Conservation (phyloP, 2,113 vertebrate species). For the Myiozetetes cayanensis region DNA sequence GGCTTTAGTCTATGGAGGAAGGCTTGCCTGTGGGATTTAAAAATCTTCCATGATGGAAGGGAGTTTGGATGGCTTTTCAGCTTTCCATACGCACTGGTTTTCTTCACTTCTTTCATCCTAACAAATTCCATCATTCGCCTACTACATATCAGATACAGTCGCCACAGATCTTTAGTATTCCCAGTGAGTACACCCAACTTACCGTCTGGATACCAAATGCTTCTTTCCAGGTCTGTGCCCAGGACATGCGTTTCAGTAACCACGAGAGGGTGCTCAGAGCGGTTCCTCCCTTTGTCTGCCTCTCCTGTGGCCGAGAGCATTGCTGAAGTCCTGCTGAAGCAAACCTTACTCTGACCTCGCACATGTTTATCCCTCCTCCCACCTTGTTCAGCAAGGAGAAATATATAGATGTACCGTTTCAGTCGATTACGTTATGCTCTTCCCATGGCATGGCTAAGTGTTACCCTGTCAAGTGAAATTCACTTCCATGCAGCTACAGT, state of each 20-base stretch:
- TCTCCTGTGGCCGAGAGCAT: not conserved
- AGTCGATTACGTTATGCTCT: constrained; percentile 5
- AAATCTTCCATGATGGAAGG: not conserved
- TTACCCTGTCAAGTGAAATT: not conserved
- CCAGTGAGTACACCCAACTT: not conserved
- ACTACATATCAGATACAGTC: not conserved
- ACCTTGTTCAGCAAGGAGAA: constrained; percentile 47
- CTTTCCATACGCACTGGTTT: not conserved
- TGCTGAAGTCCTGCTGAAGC: not conserved
- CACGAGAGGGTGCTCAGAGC: constrained; percentile 54
- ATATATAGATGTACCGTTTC: constrained; percentile 17
- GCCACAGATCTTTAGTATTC: constrained; percentile 19
- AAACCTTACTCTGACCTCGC: constrained; percentile 13
- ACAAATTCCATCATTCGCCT: not conserved
- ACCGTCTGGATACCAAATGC: constrained; percentile 19
- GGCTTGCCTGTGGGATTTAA: not conserved
- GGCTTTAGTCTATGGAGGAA: not conserved
- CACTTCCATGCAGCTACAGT: not conserved
- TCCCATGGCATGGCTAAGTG: not conserved
- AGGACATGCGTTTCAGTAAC: not conserved
- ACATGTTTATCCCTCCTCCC: constrained; percentile 37
- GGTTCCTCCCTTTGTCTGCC: constrained; percentile 29
- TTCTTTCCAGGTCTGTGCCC: not conserved
- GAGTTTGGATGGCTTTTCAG: not conserved
- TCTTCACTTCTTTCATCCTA: not conserved